Evolutionary conservation across 2,888 invertebrate species (phyloP).

Genomic region (Gymnoscelis rufifasciata): DNA sequence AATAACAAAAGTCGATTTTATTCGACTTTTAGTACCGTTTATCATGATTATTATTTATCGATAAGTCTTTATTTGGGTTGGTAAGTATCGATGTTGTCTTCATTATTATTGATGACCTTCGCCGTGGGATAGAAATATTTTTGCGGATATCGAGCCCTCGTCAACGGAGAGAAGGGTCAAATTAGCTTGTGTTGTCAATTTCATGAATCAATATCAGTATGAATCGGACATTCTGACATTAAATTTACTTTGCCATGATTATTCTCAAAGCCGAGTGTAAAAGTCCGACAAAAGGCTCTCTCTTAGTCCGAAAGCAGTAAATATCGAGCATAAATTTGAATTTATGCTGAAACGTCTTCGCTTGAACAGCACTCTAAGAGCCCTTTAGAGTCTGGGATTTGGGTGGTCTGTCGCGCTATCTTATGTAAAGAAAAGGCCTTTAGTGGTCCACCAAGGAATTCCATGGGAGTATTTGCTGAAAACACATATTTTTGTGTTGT

Average conservation of each 20-base stretch:
- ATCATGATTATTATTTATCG: conserved; percentile 6
- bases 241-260: not conserved
- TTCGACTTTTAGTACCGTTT: conserved; percentile 5
- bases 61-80: conserved; percentile 10
- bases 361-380: not conserved
- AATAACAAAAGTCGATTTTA: conserved; percentile 11
- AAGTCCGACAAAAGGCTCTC: not conserved
- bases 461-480: too few species aligned
- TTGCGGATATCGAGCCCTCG: not conserved
- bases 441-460: too few species aligned
- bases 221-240: not conserved
- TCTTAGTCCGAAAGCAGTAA: not conserved
- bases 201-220: not conserved
- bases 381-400: not conserved
- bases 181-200: not conserved
- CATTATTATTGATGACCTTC: conserved; percentile 1
- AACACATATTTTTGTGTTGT: too few species aligned
- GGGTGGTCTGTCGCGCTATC: not conserved
- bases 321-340: not conserved
- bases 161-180: not conserved
- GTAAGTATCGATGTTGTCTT: conserved; percentile 1
- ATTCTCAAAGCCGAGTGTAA: too few species aligned
- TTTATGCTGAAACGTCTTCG: not conserved
- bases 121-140: not conserved
- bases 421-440: not conserved